A percentile compares a stretch with the other conserved stretches of the same genome.
These are phyloP conservation scores for Ficedula albicollis DNA, from an alignment of 2,797 vertebrate genomes.

Conservation along the genomic window DNA sequence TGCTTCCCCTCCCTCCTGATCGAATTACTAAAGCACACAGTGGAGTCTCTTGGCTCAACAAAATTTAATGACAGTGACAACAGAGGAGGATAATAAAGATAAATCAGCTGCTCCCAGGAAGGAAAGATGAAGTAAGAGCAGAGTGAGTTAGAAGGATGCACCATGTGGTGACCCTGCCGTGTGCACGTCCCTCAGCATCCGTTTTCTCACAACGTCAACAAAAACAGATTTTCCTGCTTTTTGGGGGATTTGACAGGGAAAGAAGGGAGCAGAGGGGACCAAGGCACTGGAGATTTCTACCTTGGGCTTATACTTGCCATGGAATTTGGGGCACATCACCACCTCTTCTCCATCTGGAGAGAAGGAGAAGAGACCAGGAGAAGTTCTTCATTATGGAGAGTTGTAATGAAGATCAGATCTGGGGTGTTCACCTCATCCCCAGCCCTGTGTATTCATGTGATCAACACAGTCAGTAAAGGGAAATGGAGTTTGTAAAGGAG, in stretches of 20 bases:
- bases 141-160: conserved; percentile 43
- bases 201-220: background rate
- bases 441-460: background rate
- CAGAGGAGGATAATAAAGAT: conserved; percentile 69
- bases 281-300: background rate
- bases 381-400: background rate
- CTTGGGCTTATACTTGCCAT: fast-evolving
- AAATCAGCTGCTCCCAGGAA: conserved; percentile 50
- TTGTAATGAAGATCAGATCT: background rate
- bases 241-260: background rate
- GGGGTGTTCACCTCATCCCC: background rate
- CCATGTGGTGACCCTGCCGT: background rate
- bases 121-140: conserved; percentile 47
- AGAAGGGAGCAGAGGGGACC: background rate
- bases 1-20: conserved; percentile 51
- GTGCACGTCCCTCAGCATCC: background rate
- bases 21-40: conserved; percentile 64
- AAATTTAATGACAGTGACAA: conserved; percentile 66
- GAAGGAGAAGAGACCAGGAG: background rate
- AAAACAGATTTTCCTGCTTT: background rate
- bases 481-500: background rate
- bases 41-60: conserved; percentile 57
- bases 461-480: background rate
- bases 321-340: background rate
- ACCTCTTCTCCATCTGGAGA: background rate